Conservation (phyloP, 2,888 invertebrate species). For the Mesoligia furuncula region DNA sequence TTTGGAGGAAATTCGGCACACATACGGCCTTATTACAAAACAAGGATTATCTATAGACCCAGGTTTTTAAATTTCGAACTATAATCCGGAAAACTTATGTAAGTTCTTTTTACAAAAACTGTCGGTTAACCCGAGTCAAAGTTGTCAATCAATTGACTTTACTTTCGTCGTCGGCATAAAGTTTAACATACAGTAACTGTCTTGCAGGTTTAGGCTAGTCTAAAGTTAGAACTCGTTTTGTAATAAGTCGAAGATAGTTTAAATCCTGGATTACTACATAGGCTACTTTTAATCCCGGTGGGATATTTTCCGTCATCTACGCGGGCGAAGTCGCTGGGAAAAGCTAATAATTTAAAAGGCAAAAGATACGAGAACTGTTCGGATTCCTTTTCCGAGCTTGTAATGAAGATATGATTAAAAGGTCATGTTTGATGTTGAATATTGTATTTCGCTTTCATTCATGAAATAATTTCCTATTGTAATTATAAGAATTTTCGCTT, state of each 20-base stretch:
- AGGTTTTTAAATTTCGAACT: too few relatives aligned
- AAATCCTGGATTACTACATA: not conserved
- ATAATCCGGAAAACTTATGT: too few relatives aligned
- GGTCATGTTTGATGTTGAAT: not conserved
- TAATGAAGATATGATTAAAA: constrained; percentile 8
- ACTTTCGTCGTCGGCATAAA: too few relatives aligned
- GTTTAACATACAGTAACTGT: too few relatives aligned
- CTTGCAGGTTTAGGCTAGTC: too few relatives aligned
- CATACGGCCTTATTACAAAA: too few relatives aligned
- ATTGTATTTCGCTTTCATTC: not conserved
- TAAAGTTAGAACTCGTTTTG: too few relatives aligned
- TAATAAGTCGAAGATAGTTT: not conserved
- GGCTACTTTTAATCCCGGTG: not conserved
- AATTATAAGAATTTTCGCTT: not conserved
- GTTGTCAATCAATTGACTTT: too few relatives aligned
- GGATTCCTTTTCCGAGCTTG: constrained; percentile 3
- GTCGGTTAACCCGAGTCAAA: too few relatives aligned
- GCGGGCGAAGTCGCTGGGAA: not conserved
- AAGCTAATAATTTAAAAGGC: too few relatives aligned
- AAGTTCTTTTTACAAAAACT: too few relatives aligned
- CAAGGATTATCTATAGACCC: too few relatives aligned
- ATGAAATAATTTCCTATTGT: not conserved
- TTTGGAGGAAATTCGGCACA: not conserved
- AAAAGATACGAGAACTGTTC: not conserved
- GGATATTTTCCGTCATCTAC: not conserved